A percentile compares a stretch with the other conserved stretches of the same genome.
Evolutionary conservation across 37 sponge, comb jelly and placozoan species (phyloP).

Genomic region (Aphrocallistes beatrix): DNA sequence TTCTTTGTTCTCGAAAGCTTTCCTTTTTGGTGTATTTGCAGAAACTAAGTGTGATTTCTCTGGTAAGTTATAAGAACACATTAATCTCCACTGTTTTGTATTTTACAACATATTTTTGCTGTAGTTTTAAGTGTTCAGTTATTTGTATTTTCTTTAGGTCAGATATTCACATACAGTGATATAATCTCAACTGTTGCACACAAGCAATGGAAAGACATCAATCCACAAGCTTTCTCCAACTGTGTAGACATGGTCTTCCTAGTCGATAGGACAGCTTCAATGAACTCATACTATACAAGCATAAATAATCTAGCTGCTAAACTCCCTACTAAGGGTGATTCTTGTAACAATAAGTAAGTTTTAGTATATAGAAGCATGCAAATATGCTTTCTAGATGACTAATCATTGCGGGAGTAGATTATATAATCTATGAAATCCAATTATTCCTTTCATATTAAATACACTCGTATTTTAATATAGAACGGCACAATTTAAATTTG

Average conservation of each 20-base stretch:
- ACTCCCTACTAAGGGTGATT: neutral
- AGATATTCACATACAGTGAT: neutral
- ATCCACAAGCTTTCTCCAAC: constrained; percentile 7
- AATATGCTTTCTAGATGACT: no score
- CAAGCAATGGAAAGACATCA: neutral
- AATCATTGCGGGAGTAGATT: no score
- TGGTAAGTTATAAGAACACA: no score
- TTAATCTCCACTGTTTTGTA: no score
- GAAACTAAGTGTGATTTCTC: neutral
- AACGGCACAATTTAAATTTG: no score
- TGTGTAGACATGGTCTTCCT: neutral
- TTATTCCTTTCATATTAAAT: no score
- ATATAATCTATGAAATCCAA: no score
- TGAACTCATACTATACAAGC: neutral
- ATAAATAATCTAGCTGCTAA: neutral
- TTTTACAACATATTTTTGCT: no score
- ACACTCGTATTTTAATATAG: no score
- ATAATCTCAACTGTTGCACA: neutral
- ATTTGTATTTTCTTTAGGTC: neutral
- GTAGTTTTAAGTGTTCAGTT: no score
- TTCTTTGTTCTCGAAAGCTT: neutral
- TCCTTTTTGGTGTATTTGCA: neutral
- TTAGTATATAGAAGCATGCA: no score
- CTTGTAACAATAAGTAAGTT: neutral
- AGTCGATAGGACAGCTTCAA: neutral